phyloP scores from a whole-genome alignment of 2,113 vertebrate genomes.

The Lasiurus borealis region DNA sequence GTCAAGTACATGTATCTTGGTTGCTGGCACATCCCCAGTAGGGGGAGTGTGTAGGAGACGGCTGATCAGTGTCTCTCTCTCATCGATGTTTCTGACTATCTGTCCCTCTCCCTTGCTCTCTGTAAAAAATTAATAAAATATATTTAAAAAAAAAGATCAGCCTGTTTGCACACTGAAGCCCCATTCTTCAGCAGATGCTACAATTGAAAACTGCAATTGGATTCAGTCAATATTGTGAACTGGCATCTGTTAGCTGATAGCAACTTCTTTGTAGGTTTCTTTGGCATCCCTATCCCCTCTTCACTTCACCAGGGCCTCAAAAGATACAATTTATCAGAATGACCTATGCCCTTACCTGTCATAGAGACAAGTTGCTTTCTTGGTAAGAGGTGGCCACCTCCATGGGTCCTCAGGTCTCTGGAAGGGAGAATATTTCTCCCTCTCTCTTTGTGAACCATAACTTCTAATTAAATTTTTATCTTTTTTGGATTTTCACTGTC shows the following conservation, averaged over 20 bases:
- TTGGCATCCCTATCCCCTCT: background rate
- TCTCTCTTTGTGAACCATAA: constrained; percentile 5
- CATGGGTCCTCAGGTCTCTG: background rate
- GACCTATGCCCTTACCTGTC: background rate
- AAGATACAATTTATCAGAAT: background rate
- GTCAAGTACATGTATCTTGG: no score
- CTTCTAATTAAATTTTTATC: constrained; percentile 46
- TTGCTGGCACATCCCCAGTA: no score
- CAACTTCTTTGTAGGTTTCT: constrained; percentile 10
- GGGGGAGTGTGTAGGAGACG: no score
- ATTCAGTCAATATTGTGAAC: background rate
- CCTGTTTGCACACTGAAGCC: background rate
- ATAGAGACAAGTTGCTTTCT: constrained; percentile 19
- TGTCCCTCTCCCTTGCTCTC: no score
- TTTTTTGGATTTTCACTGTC: constrained; percentile 1
- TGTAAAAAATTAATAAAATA: no score
- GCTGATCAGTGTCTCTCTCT: no score
- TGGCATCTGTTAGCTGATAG: background rate
- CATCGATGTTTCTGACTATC: no score
- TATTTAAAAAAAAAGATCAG: background rate
- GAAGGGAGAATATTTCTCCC: background rate
- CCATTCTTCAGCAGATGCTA: background rate
- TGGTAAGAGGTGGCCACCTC: background rate
- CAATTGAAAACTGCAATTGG: background rate
- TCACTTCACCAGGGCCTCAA: background rate